Evolutionary conservation across 2,888 invertebrate species (phyloP), one percentile per base, ranked within the genome.

Genomic region (Mayetiola destructor): DNA sequence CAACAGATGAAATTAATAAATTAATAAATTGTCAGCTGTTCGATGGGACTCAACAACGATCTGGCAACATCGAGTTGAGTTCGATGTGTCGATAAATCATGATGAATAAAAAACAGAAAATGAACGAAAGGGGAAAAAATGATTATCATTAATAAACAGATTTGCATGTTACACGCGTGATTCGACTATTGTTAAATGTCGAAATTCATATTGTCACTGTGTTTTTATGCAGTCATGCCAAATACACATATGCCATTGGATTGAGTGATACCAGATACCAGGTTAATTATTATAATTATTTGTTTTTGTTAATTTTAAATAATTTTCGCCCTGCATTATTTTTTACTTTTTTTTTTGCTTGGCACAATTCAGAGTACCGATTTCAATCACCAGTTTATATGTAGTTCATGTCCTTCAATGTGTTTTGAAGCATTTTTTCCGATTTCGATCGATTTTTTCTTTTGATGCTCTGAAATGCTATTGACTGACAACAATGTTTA

Each of bases 271-370:
- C 27, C 48, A 48, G 48, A n/a, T n/a, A n/a, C n/a, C n/a, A n/a
- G 48, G 48, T 48, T 48, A 27, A 48, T 48, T 48, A n/a, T 48
- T 27, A 48, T 48, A 48, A 48, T 48, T 48, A 48, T 48, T 48
- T 27, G 42, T 27, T 3, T 4, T 42, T 42, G 21, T 42, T 23
- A 42, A 42, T 42, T 42, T 42, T 42, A 42, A 27, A 27, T n/a
- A 48, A 27, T 6, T 27, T 48, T 48, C 27, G 32, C 12, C 27
- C 6, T 12, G n/a, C 27, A n/a, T 48, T 27, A 16, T 48, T 48
- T 3, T 27, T 23, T 21, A 14, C 23, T 42, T 42, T 48, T 42
- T 23, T 23, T 2, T 42, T 3, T 48, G 48, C 27, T 9, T 48
- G 27, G 27, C 48, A 48, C n/a, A 3, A 27, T 2, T 4, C 42